These are phyloP conservation scores for Dastarcus helophoroides DNA, from an alignment of 2,888 invertebrate species.

Conservation along the genomic window DNA sequence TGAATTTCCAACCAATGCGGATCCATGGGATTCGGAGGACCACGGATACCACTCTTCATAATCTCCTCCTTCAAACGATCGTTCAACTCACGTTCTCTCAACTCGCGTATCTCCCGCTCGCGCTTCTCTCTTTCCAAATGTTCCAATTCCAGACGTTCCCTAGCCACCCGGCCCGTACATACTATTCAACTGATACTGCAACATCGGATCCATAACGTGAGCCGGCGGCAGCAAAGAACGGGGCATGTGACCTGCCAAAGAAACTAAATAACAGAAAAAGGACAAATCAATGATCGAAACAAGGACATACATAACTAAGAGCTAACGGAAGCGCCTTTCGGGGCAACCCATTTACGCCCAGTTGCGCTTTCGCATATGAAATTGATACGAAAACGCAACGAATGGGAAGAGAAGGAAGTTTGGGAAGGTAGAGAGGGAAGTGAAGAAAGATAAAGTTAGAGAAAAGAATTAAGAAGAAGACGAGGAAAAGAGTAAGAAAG, in stretches of 20 bases:
- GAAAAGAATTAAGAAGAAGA: too few relatives aligned
- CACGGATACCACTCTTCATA: conserved; percentile 50
- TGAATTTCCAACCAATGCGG: conserved; percentile 84
- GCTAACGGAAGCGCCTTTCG: too few relatives aligned
- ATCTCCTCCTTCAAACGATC: conserved; percentile 83
- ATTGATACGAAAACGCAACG: too few relatives aligned
- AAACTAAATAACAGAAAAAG: conserved; percentile 8
- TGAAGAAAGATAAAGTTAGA: too few relatives aligned
- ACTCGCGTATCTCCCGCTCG: conserved; percentile 68
- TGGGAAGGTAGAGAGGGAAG: too few relatives aligned
- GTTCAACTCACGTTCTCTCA: conserved; percentile 67
- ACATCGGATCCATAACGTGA: conserved; percentile 72
- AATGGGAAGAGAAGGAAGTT: too few relatives aligned
- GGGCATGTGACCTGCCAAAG: conserved; percentile 27
- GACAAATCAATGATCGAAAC: too few relatives aligned
- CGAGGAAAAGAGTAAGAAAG: too few relatives aligned
- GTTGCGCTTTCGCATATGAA: too few relatives aligned
- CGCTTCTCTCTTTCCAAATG: conserved; percentile 59
- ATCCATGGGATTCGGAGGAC: conserved; percentile 44
- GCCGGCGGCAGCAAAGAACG: conserved; percentile 40
- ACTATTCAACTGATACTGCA: conserved; percentile 65
- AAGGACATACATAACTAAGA: too few relatives aligned
- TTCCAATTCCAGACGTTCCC: conserved; percentile 51
- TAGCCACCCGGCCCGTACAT: conserved; percentile 58
- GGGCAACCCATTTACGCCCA: too few relatives aligned